Conservation (phyloP, 2,113 vertebrate species). For the Mungos mungo region DNA sequence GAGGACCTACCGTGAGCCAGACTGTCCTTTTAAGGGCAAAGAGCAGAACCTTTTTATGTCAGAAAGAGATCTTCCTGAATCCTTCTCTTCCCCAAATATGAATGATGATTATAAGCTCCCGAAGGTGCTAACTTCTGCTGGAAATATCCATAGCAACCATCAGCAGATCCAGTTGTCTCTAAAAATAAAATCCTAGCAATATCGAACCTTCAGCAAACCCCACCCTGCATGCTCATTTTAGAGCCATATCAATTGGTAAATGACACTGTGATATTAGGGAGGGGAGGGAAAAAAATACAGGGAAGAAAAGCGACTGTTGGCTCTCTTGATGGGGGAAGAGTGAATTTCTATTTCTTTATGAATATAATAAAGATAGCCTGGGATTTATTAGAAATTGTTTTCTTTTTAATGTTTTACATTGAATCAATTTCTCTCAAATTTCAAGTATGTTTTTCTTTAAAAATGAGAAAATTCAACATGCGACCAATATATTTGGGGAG, state of each 20-base stretch:
- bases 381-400: not conserved
- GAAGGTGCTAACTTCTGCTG: conserved; percentile 61
- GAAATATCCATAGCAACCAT: conserved; percentile 85
- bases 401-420: not conserved
- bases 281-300: not conserved
- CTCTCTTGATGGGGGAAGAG: not conserved
- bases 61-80: conserved; percentile 59
- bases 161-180: conserved; percentile 63
- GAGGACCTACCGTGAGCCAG: not conserved
- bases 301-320: not conserved
- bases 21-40: conserved; percentile 31
- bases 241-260: not conserved
- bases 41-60: conserved; percentile 64
- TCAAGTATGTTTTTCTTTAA: not conserved
- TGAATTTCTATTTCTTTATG: not conserved
- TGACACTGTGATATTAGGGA: not conserved
- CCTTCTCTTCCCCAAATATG: conserved; percentile 47
- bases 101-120: conserved; percentile 72
- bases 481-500: not conserved
- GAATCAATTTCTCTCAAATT: not conserved
- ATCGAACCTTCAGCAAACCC: conserved; percentile 69
- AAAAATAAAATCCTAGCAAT: conserved; percentile 75
- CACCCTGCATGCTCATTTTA: not conserved
- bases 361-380: not conserved
- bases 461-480: conserved; percentile 48